A percentile compares a stretch with the other conserved stretches of the same genome.
phyloP scores from a whole-genome alignment of 2,888 invertebrate species.

The Melinaea marsaeus region DNA sequence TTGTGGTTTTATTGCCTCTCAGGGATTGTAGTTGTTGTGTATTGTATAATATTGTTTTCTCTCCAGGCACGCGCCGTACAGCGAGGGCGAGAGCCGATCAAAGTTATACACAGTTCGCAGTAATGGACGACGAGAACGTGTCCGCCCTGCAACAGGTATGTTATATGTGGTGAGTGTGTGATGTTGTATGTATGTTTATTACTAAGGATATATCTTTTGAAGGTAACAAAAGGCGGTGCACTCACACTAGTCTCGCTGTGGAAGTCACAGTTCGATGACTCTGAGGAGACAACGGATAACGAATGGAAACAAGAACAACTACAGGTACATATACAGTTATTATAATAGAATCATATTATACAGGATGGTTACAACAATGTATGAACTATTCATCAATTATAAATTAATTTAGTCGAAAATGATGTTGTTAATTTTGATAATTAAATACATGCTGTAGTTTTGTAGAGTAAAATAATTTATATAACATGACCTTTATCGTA shows the following conservation, averaged over 20 bases:
- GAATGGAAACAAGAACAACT: conserved; percentile 92
- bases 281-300: conserved; percentile 95
- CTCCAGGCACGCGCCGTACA: conserved; percentile 40
- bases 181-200: too few species aligned
- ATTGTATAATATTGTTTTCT: not conserved
- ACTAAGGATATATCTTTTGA: conserved; percentile 25
- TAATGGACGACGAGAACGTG: conserved; percentile 95
- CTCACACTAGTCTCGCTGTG: conserved; percentile 92
- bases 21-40: too few species aligned
- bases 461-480: too few species aligned
- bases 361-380: too few species aligned
- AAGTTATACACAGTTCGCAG: conserved; percentile 90
- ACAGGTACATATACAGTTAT: conserved; percentile 48
- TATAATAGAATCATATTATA: not conserved
- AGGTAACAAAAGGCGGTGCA: conserved; percentile 92
- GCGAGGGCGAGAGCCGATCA: conserved; percentile 82
- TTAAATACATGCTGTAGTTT: too few species aligned
- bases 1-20: too few species aligned
- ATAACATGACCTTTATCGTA: too few species aligned
- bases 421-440: too few species aligned
- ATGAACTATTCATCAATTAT: too few species aligned
- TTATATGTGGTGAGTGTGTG: too few species aligned
- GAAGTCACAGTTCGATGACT: conserved; percentile 97
- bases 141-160: conserved; percentile 88
- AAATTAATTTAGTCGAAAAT: too few species aligned